Percentiles rank a stretch among this genome's conserved stretches.
Evolutionary conservation across 2,888 invertebrate species (phyloP).

Genomic region (Macroteleia sp.): DNA sequence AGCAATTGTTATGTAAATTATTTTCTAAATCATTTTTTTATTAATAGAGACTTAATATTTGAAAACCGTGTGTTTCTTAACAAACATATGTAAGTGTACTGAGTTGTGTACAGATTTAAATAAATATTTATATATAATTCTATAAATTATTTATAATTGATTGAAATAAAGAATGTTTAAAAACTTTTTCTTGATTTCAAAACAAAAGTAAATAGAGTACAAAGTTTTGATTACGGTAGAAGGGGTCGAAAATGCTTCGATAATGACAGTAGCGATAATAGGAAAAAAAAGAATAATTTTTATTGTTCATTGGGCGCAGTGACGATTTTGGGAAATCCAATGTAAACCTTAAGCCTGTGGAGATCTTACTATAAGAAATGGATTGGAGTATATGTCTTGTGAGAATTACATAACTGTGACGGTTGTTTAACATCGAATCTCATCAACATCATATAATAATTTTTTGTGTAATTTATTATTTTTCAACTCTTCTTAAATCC

Average conservation of each 20-base stretch:
- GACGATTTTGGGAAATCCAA: conserved; percentile 77
- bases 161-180: too few species aligned
- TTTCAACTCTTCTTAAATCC: not conserved
- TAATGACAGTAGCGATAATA: conserved; percentile 40
- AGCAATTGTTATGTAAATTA: not conserved
- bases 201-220: conserved; percentile 16
- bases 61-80: too few species aligned
- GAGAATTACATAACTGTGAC: conserved; percentile 66
- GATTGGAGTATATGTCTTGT: conserved; percentile 78
- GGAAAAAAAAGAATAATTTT: conserved; percentile 51
- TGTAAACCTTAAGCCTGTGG: conserved; percentile 80
- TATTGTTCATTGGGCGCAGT: conserved; percentile 52
- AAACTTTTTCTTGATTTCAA: too few species aligned
- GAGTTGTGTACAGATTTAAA: not conserved
- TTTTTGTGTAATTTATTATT: conserved; percentile 3
- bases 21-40: too few species aligned
- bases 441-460: conserved; percentile 8
- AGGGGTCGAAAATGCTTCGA: conserved; percentile 47
- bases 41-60: too few species aligned
- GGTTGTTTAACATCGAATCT: conserved; percentile 70
- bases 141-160: too few species aligned
- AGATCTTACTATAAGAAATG: conserved; percentile 83
- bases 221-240: conserved; percentile 39
- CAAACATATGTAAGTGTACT: not conserved
- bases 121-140: not conserved